Base-by-base conservation (phyloP, 2,113 vertebrate species). In the Triplophysa siluroides region DNA sequence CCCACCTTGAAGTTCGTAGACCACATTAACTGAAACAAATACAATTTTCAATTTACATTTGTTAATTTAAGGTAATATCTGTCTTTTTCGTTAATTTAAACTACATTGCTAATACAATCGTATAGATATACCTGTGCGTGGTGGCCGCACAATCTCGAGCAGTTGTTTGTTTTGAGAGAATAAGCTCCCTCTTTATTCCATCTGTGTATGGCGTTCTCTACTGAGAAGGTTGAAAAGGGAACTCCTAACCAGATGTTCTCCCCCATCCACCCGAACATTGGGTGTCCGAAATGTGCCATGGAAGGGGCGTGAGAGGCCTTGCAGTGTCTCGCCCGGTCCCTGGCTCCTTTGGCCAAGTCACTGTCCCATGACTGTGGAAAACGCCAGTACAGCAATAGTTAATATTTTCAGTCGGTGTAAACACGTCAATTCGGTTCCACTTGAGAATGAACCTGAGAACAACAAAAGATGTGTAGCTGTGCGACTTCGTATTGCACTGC, bases 211-310 rank as follows among this genome's bases (percentile, higher is more conserved):
- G 85, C 87, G 12, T 52, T 61, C 10, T 84, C 77, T 8, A 85
- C 78, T 0, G 33, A 66, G 68, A 88, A 88, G 26, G 62, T 65
- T 43, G 64, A 58, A 14, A 69, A 52, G 3, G 79, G 78, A 13
- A 58, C 23, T 2, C 84, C 85, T 2, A 74, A 47, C 87, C 85
- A 87, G 66, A 88, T 79, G 78, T 88, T 85, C 63, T 88, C 87
- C 0, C 85, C 85, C 13, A 87, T 82, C 23, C 63, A 54, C 7
- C 45, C 58, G 18, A 87, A 86, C 5, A 26, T 24, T 1, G 87
- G 84, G 47, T 87, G 84, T 16, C 77, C 58, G 4, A 73, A 24
- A 10, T 56, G 67, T 54, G 72, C 26, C 56, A 87, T 79, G 43
- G 66, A 50, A 4, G 81, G 83, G 38, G 85, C 81, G 67, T 87